Evolutionary conservation across 1,140 invertebrate species (phyloP), one percentile per base, ranked within the genome.

Genomic region (Prorops nasuta): DNA sequence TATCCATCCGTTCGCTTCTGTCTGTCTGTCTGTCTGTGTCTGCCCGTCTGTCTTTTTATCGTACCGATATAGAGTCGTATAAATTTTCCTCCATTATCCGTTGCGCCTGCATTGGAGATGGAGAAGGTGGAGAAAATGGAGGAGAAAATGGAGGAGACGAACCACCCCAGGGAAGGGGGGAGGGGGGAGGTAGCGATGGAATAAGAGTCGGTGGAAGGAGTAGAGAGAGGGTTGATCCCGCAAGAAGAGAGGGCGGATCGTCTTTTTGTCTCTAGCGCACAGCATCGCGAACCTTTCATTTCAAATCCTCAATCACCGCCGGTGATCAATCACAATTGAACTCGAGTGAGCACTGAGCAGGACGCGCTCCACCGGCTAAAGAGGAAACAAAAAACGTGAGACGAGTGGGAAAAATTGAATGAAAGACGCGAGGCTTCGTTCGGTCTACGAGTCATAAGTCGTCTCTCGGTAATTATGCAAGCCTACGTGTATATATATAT

Each of bases 261-360:
- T 63, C 66, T 71, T 69, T 73, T 70, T 73, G 61, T 74, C 68
- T 71, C 57, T 54, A 41, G 47, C 51, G 43, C 53, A 32, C 34
- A 22, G 36, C 47, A 52, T 49, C 46, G 51, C 32, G 49, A 55
- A 54, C 54, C 70, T 74, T 69, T 66, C 66, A 66, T 67, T 69
- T 64, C 56, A 55, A 67, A 69, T 68, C 67, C 64, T 75, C 72
- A 72, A 72, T 73, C 69, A 73, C 56, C 69, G 60, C 21, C 57
- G 69, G 69, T 71, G 66, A 74, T 76, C 72, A 74, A 76, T 74
- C 69, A 72, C 69, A 76, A 76, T 72, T 72, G 69, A 72, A 69
- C 59, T 64, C 58, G 57, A 56, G 47, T 38, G 19, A 52, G 58
- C 51, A 44, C 31, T 16, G 54, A 56, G 60, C 24, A 47, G 19